phyloP scores from a whole-genome alignment of 2,113 vertebrate species.

The Shinisaurus crocodilurus region DNA sequence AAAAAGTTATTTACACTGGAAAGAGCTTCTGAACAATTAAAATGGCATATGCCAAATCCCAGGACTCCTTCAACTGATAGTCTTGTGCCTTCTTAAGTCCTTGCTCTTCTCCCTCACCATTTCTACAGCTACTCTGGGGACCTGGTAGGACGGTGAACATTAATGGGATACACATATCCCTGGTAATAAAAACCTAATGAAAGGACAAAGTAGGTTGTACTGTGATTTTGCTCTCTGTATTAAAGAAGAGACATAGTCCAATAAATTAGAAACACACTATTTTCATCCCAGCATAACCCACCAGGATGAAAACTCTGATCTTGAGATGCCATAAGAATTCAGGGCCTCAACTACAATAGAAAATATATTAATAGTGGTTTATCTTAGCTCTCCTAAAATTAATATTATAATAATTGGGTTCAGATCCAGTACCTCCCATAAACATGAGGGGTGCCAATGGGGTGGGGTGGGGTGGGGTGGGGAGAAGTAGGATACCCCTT shows the following conservation, averaged over 20 bases:
- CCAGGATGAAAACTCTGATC: neutral
- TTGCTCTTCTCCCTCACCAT: neutral
- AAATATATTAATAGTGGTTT: neutral
- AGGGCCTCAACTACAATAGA: neutral
- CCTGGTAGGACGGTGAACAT: neutral
- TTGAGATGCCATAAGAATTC: neutral
- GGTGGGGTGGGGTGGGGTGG: neutral
- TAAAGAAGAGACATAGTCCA: neutral
- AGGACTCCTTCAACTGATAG: neutral
- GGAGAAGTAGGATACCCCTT: neutral
- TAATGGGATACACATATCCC: neutral
- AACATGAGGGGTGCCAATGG: neutral
- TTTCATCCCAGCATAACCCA: neutral
- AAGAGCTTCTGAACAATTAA: neutral
- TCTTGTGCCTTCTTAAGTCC: neutral
- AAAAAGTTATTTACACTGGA: conserved; percentile 8
- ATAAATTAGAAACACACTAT: neutral
- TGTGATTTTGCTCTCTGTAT: neutral
- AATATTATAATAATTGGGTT: neutral
- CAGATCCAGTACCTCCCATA: neutral
- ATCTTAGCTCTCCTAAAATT: neutral
- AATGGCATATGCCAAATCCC: neutral
- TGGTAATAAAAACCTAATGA: neutral
- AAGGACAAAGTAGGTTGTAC: neutral
- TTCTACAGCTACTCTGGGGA: neutral